These are phyloP conservation scores for Scrobipalpa atriplicella DNA, from an alignment of 2,888 invertebrate species.

Conservation along the genomic window DNA sequence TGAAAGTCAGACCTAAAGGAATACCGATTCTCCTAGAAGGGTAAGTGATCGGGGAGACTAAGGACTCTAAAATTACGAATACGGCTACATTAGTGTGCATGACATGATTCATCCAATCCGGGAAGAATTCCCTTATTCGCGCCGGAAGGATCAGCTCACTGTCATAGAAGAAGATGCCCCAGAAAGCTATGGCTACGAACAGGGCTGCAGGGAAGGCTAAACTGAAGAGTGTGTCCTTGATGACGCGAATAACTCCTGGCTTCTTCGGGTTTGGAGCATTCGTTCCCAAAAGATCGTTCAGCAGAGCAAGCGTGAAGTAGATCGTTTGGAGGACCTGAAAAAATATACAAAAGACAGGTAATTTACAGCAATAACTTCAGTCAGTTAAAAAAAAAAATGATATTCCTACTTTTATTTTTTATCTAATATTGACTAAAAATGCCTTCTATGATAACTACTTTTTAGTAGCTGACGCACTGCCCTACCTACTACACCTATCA, in stretches of 20 bases:
- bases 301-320: conserved; percentile 88
- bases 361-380: neutral
- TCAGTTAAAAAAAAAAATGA: no score
- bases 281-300: conserved; percentile 89
- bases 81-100: conserved; percentile 93
- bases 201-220: conserved; percentile 89
- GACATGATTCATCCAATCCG: conserved; percentile 94
- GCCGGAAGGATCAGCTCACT: conserved; percentile 93
- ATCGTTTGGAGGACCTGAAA: conserved; percentile 88
- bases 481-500: no score
- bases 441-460: no score
- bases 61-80: conserved; percentile 88
- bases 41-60: conserved; percentile 87
- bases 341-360: neutral
- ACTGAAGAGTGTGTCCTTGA: conserved; percentile 86
- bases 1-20: conserved; percentile 80
- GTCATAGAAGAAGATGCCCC: conserved; percentile 92
- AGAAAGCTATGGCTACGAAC: conserved; percentile 92
- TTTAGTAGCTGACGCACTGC: no score
- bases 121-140: conserved; percentile 89
- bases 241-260: conserved; percentile 83
- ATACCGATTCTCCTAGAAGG: conserved; percentile 87
- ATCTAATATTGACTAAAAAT: no score
- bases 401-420: no score
- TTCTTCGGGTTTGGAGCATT: conserved; percentile 84